Evolutionary conservation across 2,113 vertebrate genomes (phyloP).

Genomic region (Chelonoidis abingdonii): DNA sequence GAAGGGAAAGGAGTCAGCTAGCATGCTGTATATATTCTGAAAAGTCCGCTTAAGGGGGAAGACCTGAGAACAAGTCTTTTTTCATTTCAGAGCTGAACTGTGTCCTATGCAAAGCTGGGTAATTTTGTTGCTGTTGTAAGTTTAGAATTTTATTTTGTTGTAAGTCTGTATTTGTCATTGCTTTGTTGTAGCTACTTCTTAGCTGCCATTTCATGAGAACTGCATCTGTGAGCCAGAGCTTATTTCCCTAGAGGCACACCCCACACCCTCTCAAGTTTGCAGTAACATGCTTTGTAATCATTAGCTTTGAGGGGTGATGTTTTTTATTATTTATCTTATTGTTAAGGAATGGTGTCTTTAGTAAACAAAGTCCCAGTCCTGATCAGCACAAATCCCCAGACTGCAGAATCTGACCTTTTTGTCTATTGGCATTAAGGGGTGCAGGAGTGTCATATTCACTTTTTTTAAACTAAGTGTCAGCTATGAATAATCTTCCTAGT

Average conservation of each 20-base stretch:
- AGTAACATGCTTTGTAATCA: background rate
- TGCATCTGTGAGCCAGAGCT: background rate
- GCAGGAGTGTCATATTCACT: background rate
- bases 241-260: background rate
- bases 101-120: background rate
- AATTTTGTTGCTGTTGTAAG: background rate
- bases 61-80: background rate
- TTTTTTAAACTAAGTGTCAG: background rate
- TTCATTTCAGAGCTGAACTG: background rate
- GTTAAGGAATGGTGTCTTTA: background rate
- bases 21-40: background rate
- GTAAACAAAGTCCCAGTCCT: background rate
- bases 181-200: too few species aligned
- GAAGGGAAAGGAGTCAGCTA: background rate
- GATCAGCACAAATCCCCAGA: background rate
- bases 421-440: background rate
- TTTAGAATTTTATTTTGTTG: fast-evolving
- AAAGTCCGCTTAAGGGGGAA: background rate
- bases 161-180: background rate
- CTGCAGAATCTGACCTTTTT: too few species aligned
- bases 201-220: background rate
- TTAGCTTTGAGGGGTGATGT: background rate
- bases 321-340: background rate
- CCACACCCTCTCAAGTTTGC: too few species aligned
- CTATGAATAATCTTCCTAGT: background rate